Evolutionary conservation across 2,113 vertebrate species (phyloP).

Genomic region (Silurus glanis): DNA sequence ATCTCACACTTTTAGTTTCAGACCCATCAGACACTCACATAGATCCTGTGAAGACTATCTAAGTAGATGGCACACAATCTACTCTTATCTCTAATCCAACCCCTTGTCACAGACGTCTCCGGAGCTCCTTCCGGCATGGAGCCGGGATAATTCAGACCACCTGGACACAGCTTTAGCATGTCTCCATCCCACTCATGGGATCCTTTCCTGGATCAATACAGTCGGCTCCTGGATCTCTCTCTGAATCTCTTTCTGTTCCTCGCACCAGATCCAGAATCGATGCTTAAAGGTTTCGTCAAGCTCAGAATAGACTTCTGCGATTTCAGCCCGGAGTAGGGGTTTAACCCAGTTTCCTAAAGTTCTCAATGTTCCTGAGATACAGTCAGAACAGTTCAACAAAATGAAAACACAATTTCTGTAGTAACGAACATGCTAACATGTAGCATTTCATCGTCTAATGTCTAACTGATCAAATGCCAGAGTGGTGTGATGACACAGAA

Average conservation of each 20-base stretch:
- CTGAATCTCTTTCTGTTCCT: constrained; percentile 26
- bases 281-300: constrained; percentile 26
- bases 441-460: neutral
- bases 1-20: neutral
- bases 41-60: neutral
- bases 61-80: neutral
- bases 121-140: neutral
- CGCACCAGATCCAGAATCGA: constrained; percentile 17
- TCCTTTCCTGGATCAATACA: constrained; percentile 39
- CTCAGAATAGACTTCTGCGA: neutral
- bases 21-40: neutral
- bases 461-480: neutral
- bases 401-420: neutral
- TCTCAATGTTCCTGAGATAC: neutral
- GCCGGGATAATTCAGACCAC: constrained; percentile 41
- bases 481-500: neutral
- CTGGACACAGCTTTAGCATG: constrained; percentile 32
- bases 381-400: neutral
- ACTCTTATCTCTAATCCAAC: constrained; percentile 36
- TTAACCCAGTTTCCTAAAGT: neutral
- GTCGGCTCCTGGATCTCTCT: constrained; percentile 29
- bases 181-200: constrained; percentile 16
- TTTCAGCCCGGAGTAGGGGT: neutral
- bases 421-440: neutral
- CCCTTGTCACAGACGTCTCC: constrained; percentile 16